Base-by-base conservation (phyloP, 2,888 invertebrate species). In the Limnephilus auricula region DNA sequence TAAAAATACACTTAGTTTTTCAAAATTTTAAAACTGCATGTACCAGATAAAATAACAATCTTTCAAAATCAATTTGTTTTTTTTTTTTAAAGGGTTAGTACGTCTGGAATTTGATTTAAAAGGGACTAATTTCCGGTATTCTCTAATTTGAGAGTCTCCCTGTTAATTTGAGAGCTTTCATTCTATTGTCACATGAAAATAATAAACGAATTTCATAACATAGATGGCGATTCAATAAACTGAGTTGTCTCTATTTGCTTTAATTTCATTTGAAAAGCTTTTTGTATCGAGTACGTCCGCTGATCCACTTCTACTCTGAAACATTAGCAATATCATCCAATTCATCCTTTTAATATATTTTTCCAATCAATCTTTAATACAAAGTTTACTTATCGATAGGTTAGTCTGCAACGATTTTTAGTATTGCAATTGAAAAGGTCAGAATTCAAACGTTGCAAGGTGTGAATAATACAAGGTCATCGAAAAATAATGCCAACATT, bases 141-240 rank as follows among this genome's bases (percentile, higher is more conserved):
- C n/a, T n/a, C n/a, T n/a, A n/a, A n/a, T n/a, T n/a, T n/a, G n/a
- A n/a, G n/a, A n/a, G n/a, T n/a, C n/a, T n/a, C n/a, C n/a, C n/a
- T n/a, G n/a, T n/a, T n/a, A 85, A 85, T 85, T 34, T 82, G 45
- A 85, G 45, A 85, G 45, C n/a, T 40, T 85, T 85, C 40, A 9
- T 65, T 65, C n/a, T 65, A n/a, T 65, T 65, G 65, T 25, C 65
- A 25, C 65, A 9, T 65, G n/a, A n/a, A 65, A 65, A 65, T 65
- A 65, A 65, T 25, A 25, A 65, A 25, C 25, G 25, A 65, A 3
- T 65, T 25, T 25, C 25, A 25, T 18, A 25, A 25, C 18, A n/a
- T 65, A 65, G 50, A 65, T 65, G n/a, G 65, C 65, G n/a, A 65
- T 65, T 65, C 25, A 65, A 65, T 65, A n/a, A 65, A 65, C 25